These are phyloP conservation scores for Sphaeramia orbicularis DNA, from an alignment of 2,797 vertebrate genomes.

Conservation along the genomic window DNA sequence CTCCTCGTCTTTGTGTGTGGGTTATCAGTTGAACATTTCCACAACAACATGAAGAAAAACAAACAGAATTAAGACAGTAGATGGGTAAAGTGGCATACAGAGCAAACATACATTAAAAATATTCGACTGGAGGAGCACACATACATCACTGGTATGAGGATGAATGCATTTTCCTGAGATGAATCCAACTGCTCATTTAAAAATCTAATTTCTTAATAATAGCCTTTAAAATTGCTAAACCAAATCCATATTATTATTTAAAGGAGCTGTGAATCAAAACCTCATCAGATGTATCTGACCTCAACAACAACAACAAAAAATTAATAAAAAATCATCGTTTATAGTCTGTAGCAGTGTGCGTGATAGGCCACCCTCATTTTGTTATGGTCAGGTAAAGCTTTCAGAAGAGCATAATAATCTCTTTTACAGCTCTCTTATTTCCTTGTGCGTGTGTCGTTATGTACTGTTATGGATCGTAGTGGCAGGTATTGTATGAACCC, in stretches of 20 bases:
- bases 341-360: constrained; percentile 28
- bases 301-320: too few relatives aligned
- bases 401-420: constrained; percentile 63
- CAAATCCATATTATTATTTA: not conserved
- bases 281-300: constrained; percentile 24
- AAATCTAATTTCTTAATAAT: too few relatives aligned
- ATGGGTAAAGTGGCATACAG: too few relatives aligned
- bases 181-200: too few relatives aligned
- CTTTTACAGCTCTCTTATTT: constrained; percentile 62
- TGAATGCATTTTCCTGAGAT: too few relatives aligned
- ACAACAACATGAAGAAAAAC: too few relatives aligned
- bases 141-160: too few relatives aligned
- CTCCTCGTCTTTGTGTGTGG: too few relatives aligned
- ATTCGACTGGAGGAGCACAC: too few relatives aligned
- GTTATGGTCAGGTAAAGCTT: constrained; percentile 57
- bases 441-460: constrained; percentile 47
- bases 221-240: too few relatives aligned
- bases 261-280: constrained; percentile 3
- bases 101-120: too few relatives aligned
- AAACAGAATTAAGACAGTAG: not conserved
- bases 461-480: constrained; percentile 54
- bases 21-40: too few relatives aligned
- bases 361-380: constrained; percentile 53
- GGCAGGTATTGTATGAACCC: constrained; percentile 71
- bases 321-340: constrained; percentile 38